phyloP scores from a whole-genome alignment of 2,113 vertebrate species.

The Strix aluco region DNA sequence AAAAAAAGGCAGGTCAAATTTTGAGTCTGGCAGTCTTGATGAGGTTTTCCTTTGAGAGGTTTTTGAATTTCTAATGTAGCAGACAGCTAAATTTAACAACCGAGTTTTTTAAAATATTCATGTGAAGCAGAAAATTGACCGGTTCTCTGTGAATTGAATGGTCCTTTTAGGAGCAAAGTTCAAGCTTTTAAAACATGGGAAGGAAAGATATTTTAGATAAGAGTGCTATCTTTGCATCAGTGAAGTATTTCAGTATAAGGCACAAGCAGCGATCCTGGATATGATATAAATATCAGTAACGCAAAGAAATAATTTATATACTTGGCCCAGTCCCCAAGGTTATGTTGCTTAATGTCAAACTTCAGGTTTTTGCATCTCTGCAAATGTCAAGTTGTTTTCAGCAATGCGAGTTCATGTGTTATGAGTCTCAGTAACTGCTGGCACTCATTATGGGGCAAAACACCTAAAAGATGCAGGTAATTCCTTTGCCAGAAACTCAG shows the following conservation, averaged over 20 bases:
- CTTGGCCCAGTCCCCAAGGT: background rate
- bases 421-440: background rate
- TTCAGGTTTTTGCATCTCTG: background rate
- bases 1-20: background rate
- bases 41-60: background rate
- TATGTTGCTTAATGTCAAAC: background rate
- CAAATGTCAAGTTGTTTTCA: constrained; percentile 58
- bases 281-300: background rate
- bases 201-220: background rate
- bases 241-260: background rate
- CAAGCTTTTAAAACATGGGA: background rate
- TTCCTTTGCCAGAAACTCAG: background rate
- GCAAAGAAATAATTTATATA: background rate
- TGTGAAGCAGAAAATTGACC: background rate
- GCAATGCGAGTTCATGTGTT: background rate
- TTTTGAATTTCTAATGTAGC: background rate
- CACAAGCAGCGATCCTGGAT: background rate
- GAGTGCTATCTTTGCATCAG: background rate
- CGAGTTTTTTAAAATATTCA: background rate
- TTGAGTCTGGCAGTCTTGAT: background rate
- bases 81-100: background rate
- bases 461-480: background rate
- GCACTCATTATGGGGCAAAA: background rate
- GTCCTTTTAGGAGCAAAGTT: background rate
- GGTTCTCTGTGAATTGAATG: background rate